Conservation (phyloP, 2,888 invertebrate species). For the Drosophila mayaguana region DNA sequence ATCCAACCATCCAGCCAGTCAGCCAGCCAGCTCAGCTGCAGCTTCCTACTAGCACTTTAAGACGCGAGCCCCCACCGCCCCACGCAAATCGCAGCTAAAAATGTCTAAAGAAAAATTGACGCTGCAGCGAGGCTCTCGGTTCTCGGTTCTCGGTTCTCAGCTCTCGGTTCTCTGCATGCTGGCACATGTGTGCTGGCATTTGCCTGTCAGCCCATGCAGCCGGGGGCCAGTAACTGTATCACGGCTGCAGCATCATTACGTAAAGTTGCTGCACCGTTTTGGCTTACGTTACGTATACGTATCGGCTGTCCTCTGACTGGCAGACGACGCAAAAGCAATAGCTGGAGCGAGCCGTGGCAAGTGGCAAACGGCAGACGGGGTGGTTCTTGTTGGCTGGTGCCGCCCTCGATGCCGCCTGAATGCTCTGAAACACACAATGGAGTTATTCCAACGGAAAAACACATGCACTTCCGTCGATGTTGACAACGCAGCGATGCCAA, state of each 20-base stretch:
- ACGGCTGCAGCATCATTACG: slow-evolving; percentile 66
- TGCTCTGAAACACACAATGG: slow-evolving; percentile 77
- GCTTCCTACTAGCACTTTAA: slow-evolving; percentile 52
- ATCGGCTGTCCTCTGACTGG: slow-evolving; percentile 34
- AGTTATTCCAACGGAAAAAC: slow-evolving; percentile 81
- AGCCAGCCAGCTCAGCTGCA: slow-evolving; percentile 41
- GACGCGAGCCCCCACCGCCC: slow-evolving; percentile 22
- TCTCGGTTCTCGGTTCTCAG: neutral
- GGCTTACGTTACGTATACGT: slow-evolving; percentile 73
- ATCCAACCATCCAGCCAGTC: slow-evolving; percentile 34
- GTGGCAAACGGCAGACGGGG: slow-evolving; percentile 5
- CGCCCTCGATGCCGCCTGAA: slow-evolving; percentile 67
- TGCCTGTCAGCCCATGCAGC: slow-evolving; percentile 38
- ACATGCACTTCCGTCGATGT: slow-evolving; percentile 78
- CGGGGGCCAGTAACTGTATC: slow-evolving; percentile 51
- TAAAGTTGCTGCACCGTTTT: slow-evolving; percentile 54
- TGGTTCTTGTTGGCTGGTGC: slow-evolving; percentile 38
- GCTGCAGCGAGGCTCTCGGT: slow-evolving; percentile 32
- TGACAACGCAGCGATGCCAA: slow-evolving; percentile 61
- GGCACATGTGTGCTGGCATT: slow-evolving; percentile 50
- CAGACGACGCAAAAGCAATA: slow-evolving; percentile 18
- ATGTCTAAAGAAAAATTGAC: slow-evolving; percentile 59
- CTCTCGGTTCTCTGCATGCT: slow-evolving; percentile 24
- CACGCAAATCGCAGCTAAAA: slow-evolving; percentile 64
- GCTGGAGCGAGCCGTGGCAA: neutral